Base-by-base conservation (phyloP, 1,140 invertebrate genomes). In the Camponotus pennsylvanicus region DNA sequence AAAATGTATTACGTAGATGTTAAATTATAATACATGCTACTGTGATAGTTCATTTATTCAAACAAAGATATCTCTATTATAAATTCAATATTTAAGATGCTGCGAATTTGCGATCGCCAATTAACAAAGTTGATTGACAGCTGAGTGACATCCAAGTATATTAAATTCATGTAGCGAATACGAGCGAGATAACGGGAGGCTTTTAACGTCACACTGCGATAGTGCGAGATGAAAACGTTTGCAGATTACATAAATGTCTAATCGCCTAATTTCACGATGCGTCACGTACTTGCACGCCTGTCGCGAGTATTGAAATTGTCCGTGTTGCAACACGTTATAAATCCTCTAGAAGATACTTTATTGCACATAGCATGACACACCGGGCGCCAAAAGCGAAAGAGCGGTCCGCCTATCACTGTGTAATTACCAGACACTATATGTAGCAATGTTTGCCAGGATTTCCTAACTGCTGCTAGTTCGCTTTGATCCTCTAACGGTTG, bases 271-370 rank as follows among this genome's bases (percentile, higher is more conserved):
- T 83, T 83, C 55, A n/a, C 40, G 79, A 75, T 61, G 59, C 69
- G 69, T 75, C 69, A 40, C 27, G 11, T 45, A 45, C 52, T 61
- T 45, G 79, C 32, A 63, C n/a, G 55, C 32, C 55, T 83, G 79
- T 83, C 79, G 69, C 79, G 55, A 40, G 67, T 27, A 85, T 80
- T 64, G 75, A 79, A 63, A 79, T 69, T 80, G 84, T 59, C 11
- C 84, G 63, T 86, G 82, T 86, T 86, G 85, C 78, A 86, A 86
- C 42, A 52, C 78, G 67, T 83, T 86, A 86, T 84, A 84, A 86
- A 86, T 86, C 69, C 79, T 83, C 79, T 27, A 27, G 69, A 86
- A 64, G 85, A 86, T 86, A 84, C 79, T 86, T 86, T 84, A 84
- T 86, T 86, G 79, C 85, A 52, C 49, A 52, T 15, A 52, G 49